These are phyloP conservation scores for Eunapius fragilis DNA, from an alignment of 37 sponge, comb jelly and placozoan genomes.

Conservation along the genomic window DNA sequence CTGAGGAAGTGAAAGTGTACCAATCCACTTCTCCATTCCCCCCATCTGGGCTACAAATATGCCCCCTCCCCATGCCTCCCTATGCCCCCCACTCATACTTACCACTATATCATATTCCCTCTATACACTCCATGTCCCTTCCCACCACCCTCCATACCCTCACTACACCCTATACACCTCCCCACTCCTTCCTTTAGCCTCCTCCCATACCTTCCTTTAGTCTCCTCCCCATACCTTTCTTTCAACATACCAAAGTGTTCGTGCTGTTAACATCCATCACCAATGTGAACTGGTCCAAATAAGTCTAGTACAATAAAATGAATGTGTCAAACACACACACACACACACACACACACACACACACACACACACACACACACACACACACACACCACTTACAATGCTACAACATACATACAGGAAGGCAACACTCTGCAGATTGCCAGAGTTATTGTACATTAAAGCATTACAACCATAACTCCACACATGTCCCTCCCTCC, in stretches of 20 bases:
- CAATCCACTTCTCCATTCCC: neutral
- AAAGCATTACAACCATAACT: no score
- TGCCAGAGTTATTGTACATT: no score
- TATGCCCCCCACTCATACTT: conserved; percentile 13
- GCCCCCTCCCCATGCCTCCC: neutral
- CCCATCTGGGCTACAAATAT: neutral
- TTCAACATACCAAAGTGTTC: conserved; percentile 64
- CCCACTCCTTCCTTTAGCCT: neutral
- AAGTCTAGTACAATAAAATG: neutral
- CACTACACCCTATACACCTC: neutral
- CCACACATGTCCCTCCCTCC: no score
- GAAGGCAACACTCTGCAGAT: no score
- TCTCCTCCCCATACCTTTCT: neutral
- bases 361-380: no score
- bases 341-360: neutral
- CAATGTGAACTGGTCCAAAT: neutral
- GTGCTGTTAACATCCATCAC: conserved; percentile 35
- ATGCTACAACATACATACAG: neutral
- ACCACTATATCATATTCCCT: conserved; percentile 25
- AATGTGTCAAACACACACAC: conserved; percentile 27
- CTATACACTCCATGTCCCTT: conserved; percentile 15
- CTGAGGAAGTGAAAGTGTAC: neutral
- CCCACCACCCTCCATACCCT: conserved; percentile 9
- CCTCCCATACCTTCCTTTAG: neutral
- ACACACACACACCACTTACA: neutral